A percentile compares a stretch with the other conserved stretches of the same genome.
phyloP scores from a whole-genome alignment of 2,113 vertebrate species.

The Chaetorhynchus papuensis region DNA sequence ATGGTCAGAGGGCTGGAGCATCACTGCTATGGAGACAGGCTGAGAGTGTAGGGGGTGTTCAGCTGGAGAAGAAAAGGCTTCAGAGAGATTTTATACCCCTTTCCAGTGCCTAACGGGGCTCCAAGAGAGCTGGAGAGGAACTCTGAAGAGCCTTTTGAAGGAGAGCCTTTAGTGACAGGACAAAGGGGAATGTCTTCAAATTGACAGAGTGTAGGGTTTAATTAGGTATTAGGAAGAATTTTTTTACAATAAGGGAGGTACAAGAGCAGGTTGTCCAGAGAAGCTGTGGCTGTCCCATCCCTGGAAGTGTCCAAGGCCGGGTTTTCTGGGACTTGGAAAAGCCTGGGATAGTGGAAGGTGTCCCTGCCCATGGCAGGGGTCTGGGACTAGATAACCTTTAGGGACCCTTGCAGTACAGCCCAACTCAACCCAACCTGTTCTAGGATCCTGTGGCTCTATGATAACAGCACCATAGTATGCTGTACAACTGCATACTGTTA shows the following conservation, averaged over 20 bases:
- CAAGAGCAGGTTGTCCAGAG: background rate
- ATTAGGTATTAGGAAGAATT: background rate
- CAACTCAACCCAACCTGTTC: background rate
- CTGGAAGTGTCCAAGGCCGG: background rate
- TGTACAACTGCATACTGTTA: background rate
- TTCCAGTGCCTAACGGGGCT: background rate
- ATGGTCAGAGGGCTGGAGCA: background rate
- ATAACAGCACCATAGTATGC: rapidly evolving
- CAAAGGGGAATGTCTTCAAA: background rate
- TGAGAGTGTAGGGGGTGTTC: too few species aligned
- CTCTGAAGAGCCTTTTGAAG: too few species aligned
- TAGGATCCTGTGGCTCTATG: background rate
- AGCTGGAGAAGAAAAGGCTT: background rate
- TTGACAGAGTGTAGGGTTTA: background rate
- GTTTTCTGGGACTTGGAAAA: too few species aligned
- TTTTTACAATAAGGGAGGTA: background rate
- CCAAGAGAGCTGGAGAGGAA: background rate
- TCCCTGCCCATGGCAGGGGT: background rate
- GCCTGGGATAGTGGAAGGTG: background rate
- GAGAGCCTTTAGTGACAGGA: background rate
- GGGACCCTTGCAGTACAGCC: too few species aligned
- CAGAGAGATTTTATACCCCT: background rate
- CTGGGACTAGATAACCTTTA: background rate
- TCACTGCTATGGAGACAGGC: background rate
- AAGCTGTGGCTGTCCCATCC: background rate